Evolutionary conservation across 1,140 invertebrate species (phyloP).

Genomic region (Aphidius gifuensis): DNA sequence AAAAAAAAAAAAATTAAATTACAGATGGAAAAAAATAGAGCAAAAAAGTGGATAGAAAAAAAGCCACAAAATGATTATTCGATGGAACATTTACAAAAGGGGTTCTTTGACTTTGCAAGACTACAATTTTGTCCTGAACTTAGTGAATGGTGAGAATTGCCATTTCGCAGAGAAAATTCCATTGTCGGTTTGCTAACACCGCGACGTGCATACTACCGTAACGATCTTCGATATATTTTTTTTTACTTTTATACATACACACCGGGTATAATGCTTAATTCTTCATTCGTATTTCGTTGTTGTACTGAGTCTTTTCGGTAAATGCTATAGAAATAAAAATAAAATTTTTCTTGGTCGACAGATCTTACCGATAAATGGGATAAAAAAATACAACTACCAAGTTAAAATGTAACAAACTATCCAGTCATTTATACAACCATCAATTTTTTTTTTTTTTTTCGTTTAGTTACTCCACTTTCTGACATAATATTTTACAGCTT

Average conservation of each 20-base stretch:
- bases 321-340: no score
- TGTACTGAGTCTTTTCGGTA: no score
- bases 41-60: background rate
- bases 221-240: slow-evolving; percentile 22
- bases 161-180: slow-evolving; percentile 27
- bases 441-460: no score
- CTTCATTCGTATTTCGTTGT: background rate
- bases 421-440: no score
- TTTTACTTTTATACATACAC: background rate
- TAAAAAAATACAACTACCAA: no score
- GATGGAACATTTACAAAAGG: slow-evolving; percentile 13
- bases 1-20: background rate
- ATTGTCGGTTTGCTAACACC: slow-evolving; percentile 26
- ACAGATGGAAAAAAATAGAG: background rate
- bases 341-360: no score
- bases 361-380: no score
- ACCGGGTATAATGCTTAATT: background rate
- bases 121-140: slow-evolving; percentile 17
- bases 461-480: no score
- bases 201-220: slow-evolving; percentile 29
- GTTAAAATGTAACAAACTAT: no score
- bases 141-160: slow-evolving; percentile 25
- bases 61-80: slow-evolving; percentile 22
- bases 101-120: slow-evolving; percentile 16
- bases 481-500: no score